Evolutionary conservation across 2,888 invertebrate species (phyloP).

Genomic region (Pimpla rufipes): DNA sequence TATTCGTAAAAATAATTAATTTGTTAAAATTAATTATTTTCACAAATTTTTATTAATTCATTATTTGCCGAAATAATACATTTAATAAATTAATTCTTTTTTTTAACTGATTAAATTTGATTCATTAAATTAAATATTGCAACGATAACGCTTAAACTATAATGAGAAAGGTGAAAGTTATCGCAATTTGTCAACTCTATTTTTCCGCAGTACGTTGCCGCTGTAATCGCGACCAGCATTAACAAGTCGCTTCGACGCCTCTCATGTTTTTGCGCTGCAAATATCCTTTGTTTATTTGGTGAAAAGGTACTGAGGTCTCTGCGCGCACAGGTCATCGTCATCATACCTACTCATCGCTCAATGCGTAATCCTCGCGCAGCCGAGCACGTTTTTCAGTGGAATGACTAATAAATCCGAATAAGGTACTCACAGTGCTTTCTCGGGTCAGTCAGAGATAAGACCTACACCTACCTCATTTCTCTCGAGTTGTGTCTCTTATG

Average conservation of each 20-base stretch:
- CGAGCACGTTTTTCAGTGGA: not conserved
- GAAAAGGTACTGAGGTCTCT: not conserved
- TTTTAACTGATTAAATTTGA: no score
- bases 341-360: not conserved
- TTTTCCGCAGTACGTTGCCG: no score
- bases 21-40: no score
- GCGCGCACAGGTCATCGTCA: not conserved
- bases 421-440: not conserved
- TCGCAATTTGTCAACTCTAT: no score
- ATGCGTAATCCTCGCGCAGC: constrained; percentile 45
- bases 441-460: constrained; percentile 4
- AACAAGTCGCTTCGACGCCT: not conserved
- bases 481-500: not conserved
- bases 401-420: constrained; percentile 49
- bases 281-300: constrained; percentile 13
- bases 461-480: not conserved
- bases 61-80: no score
- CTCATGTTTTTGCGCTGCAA: not conserved
- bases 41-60: no score
- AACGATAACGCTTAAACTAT: no score
- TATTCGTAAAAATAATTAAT: no score
- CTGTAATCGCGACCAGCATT: not conserved
- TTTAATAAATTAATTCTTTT: no score
- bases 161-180: no score
- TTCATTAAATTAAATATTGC: no score